Evolutionary conservation across 2,797 vertebrate genomes (phyloP).

Genomic region (Prionace glauca): DNA sequence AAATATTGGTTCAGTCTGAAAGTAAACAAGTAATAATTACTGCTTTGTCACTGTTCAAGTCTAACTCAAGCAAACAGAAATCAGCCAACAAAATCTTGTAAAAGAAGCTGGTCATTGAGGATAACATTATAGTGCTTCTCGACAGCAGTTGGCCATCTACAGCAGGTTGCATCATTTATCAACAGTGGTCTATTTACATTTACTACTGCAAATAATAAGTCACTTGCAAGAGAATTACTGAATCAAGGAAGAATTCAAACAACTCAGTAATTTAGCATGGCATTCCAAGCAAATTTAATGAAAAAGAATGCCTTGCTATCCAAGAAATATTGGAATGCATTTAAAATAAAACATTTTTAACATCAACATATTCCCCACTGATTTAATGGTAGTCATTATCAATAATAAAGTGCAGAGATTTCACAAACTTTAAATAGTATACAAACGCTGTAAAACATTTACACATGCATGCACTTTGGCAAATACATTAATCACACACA

Average conservation of each 20-base stretch:
- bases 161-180: background rate
- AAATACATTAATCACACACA: background rate
- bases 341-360: background rate
- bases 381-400: background rate
- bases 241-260: background rate
- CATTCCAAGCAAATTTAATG: background rate
- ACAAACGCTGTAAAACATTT: background rate
- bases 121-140: background rate
- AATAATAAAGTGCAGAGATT: background rate
- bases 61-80: background rate
- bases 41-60: background rate
- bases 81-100: background rate
- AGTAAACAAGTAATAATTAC: background rate
- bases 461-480: background rate
- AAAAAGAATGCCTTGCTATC: background rate
- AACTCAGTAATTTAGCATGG: background rate
- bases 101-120: background rate
- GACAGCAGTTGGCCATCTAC: background rate
- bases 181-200: background rate
- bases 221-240: no score
- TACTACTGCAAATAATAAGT: background rate
- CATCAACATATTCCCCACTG: background rate
- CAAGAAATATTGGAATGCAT: background rate
- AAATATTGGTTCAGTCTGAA: constrained; percentile 12
- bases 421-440: background rate